These are phyloP conservation scores for Urocynchramus pylzowi DNA, from an alignment of 2,113 vertebrate species.

Conservation along the genomic window DNA sequence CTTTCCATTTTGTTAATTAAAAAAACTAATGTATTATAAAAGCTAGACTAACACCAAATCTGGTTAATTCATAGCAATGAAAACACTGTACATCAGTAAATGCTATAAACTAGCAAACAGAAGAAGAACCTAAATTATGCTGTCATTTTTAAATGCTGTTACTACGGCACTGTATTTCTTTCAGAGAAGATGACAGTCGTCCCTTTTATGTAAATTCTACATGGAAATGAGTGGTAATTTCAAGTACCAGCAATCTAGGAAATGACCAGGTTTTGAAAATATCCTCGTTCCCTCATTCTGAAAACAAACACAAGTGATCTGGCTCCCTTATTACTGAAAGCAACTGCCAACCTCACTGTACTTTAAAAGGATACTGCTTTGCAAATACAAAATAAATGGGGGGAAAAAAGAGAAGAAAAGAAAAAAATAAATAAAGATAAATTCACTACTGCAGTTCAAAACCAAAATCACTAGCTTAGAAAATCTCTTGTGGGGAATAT, in stretches of 20 bases:
- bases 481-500: neutral
- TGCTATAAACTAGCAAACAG: neutral
- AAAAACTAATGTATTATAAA: neutral
- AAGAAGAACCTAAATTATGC: neutral
- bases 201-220: neutral
- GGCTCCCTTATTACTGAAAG: neutral
- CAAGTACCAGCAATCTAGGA: neutral
- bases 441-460: neutral
- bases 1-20: neutral
- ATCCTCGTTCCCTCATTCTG: neutral
- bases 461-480: neutral
- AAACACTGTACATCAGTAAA: neutral
- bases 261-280: neutral
- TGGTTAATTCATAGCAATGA: neutral
- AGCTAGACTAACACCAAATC: neutral
- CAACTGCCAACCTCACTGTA: neutral
- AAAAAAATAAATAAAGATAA: neutral
- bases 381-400: neutral
- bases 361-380: neutral
- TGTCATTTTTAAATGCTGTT: neutral
- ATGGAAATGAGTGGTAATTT: neutral
- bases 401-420: fast-evolving
- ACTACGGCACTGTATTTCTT: neutral
- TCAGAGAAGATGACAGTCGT: neutral
- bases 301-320: neutral